Percentiles rank a stretch among this genome's conserved stretches.
Conservation (phyloP, 1,140 invertebrate species). For the Rhopalosiphum padi region DNA sequence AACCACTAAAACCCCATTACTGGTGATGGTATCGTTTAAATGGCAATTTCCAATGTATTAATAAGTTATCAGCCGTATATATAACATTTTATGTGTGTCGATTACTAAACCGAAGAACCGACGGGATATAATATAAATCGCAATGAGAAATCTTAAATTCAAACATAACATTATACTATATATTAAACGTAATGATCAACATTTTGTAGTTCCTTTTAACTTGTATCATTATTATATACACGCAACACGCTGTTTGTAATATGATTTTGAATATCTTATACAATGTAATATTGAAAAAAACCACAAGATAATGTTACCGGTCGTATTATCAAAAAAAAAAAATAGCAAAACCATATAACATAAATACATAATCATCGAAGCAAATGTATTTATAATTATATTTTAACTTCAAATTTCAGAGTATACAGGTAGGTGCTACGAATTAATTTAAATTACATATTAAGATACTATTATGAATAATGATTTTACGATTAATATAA, state of each 20-base stretch:
- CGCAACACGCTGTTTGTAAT: background rate
- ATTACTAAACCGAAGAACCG: background rate
- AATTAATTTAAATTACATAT: too few species aligned
- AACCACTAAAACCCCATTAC: background rate
- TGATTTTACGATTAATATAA: too few species aligned
- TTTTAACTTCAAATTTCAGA: too few species aligned
- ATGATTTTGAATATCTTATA: background rate
- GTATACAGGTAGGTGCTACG: too few species aligned
- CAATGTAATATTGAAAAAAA: background rate
- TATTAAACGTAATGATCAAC: background rate
- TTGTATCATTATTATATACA: background rate
- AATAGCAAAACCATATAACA: background rate
- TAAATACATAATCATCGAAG: background rate
- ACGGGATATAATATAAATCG: background rate
- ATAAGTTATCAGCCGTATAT: background rate
- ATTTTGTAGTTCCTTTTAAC: background rate
- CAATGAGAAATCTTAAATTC: background rate
- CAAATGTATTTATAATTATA: background rate
- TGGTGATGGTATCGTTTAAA: background rate
- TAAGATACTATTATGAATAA: too few species aligned
- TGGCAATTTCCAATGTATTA: background rate
- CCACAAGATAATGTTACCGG: background rate
- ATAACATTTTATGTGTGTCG: background rate
- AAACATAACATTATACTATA: background rate
- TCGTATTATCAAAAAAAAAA: background rate